A percentile compares a stretch with the other conserved stretches of the same genome.
phyloP scores from a whole-genome alignment of 1,140 invertebrate genomes.

The Platorchestia sp. region DNA sequence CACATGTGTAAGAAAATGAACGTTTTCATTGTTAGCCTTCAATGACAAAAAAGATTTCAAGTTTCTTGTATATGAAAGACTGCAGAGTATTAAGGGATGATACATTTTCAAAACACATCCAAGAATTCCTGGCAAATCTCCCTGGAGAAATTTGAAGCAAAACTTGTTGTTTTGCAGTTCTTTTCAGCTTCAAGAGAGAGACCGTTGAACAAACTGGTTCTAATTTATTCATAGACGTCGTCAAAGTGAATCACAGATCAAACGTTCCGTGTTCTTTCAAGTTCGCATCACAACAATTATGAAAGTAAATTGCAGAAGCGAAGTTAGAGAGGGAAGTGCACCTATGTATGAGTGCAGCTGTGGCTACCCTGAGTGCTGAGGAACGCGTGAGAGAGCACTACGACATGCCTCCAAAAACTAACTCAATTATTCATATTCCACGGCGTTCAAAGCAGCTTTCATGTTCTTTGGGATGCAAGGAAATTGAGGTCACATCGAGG shows the following conservation, averaged over 20 bases:
- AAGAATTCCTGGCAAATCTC: background rate
- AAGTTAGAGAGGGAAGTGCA: background rate
- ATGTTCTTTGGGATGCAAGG: background rate
- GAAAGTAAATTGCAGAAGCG: constrained; percentile 7
- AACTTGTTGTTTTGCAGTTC: background rate
- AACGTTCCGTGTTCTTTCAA: background rate
- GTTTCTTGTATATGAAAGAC: background rate
- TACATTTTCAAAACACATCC: background rate
- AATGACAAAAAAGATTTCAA: background rate
- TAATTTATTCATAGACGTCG: constrained; percentile 36
- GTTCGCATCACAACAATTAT: constrained; percentile 31
- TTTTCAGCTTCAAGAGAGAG: background rate
- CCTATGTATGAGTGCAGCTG: background rate
- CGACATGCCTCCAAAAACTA: background rate
- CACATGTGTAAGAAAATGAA: background rate
- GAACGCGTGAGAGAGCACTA: background rate
- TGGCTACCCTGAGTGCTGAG: background rate
- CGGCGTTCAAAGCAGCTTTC: background rate
- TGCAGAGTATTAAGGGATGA: background rate
- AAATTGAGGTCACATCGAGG: background rate
- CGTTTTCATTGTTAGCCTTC: background rate
- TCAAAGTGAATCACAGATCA: constrained; percentile 47
- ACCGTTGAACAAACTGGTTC: constrained; percentile 29
- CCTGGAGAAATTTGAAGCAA: background rate
- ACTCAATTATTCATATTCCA: background rate